phyloP scores from a whole-genome alignment of 1,140 invertebrate genomes.

The Bombus huntii region DNA sequence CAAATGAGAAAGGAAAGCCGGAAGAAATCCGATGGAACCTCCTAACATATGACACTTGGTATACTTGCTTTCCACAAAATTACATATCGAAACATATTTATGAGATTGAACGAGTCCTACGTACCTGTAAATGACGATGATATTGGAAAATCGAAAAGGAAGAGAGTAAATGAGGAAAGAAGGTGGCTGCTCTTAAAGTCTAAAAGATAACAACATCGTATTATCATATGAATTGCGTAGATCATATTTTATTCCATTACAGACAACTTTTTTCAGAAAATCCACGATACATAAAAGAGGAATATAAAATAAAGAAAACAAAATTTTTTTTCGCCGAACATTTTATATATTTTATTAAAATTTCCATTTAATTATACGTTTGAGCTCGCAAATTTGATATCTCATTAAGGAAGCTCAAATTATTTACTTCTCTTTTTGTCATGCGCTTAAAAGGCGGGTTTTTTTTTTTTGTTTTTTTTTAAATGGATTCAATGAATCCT shows the following conservation, averaged over 20 bases:
- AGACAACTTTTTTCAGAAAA: too few species aligned
- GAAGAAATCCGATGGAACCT: neutral
- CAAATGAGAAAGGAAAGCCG: too few species aligned
- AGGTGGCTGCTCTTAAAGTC: too few species aligned
- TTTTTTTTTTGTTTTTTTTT: neutral
- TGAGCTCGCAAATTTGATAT: neutral
- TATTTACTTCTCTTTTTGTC: neutral
- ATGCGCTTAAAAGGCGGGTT: neutral
- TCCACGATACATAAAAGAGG: neutral
- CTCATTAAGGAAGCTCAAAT: neutral
- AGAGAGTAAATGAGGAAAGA: neutral
- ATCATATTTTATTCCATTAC: neutral
- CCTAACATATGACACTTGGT: neutral
- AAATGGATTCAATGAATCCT: conserved; percentile 5
- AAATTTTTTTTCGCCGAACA: too few species aligned
- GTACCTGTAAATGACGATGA: neutral
- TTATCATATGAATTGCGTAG: conserved; percentile 39
- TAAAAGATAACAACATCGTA: neutral
- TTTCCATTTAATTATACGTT: neutral
- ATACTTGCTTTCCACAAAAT: neutral
- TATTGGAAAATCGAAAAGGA: neutral
- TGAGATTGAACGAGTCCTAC: neutral
- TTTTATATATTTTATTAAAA: neutral
- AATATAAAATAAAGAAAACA: too few species aligned
- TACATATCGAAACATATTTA: neutral